Conservation (phyloP, 2,888 invertebrate genomes). For the Drosophila kokeensis region DNA sequence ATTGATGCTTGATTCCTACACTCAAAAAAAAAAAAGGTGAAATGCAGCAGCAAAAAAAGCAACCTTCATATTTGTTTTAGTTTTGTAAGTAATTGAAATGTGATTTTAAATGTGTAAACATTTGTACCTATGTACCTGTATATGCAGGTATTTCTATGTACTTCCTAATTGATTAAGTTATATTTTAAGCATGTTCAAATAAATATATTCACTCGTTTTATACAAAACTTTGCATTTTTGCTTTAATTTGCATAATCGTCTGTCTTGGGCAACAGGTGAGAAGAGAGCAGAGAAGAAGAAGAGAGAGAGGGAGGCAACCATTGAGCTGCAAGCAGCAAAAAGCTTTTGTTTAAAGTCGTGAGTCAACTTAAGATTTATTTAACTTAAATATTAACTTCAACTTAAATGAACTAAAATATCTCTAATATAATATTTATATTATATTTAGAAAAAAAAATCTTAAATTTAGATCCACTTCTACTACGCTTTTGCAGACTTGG, state of each 20-base stretch:
- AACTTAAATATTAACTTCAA: no score
- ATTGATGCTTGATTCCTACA: slow-evolving; percentile 58
- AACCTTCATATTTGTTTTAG: slow-evolving; percentile 7
- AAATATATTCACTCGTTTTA: slow-evolving; percentile 27
- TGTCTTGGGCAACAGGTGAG: slow-evolving; percentile 23
- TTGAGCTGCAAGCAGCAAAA: background rate
- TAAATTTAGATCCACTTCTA: background rate
- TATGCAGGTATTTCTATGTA: slow-evolving; percentile 11
- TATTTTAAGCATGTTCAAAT: slow-evolving; percentile 26
- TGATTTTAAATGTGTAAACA: slow-evolving; percentile 58
- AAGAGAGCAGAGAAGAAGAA: no score
- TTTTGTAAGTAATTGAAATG: slow-evolving; percentile 45
- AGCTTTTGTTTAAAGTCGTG: background rate
- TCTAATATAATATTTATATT: no score
- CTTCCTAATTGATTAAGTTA: slow-evolving; percentile 38
- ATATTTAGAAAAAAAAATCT: no score
- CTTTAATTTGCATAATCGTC: slow-evolving; percentile 10
- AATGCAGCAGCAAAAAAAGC: background rate
- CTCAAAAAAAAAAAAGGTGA: background rate
- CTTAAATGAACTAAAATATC: no score
- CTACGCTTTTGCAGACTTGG: background rate
- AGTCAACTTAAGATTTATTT: background rate
- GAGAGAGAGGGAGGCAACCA: background rate
- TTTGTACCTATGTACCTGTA: slow-evolving; percentile 34
- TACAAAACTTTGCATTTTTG: slow-evolving; percentile 14